Evolutionary conservation across 92 coral and sea anemone species (phyloP).

Genomic region (Paragorgia papillata): DNA sequence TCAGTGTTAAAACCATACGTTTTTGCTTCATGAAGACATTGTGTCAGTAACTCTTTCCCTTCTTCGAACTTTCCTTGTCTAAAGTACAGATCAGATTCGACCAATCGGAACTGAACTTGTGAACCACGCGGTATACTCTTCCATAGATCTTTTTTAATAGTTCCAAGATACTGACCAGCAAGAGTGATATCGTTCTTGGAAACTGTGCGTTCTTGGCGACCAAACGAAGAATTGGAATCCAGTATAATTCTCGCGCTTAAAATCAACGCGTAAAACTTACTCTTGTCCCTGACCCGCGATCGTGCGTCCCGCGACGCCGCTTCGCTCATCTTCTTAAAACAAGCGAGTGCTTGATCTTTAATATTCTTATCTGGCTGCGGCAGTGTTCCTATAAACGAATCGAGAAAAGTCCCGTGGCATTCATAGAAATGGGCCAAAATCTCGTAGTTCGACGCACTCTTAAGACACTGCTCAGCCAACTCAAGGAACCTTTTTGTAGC

Average conservation of each 20-base stretch:
- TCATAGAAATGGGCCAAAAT: conserved; percentile 4
- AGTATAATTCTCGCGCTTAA: conserved; percentile 4
- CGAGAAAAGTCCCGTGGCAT: conserved; percentile 14
- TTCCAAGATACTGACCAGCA: neutral
- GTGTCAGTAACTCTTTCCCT: neutral
- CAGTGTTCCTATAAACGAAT: conserved; percentile 2
- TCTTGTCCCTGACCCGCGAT: conserved; percentile 11
- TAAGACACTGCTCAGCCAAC: conserved; percentile 8
- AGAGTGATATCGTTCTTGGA: neutral
- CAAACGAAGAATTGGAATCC: conserved; percentile 9
- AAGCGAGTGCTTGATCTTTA: conserved; percentile 5
- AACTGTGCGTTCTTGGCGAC: conserved; percentile 7
- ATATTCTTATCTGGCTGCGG: neutral
- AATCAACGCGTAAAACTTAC: conserved; percentile 14
- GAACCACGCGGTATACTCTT: conserved; percentile 21
- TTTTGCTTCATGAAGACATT: neutral
- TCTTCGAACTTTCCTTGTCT: conserved; percentile 2
- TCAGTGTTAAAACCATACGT: conserved; percentile 4
- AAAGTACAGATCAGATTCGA: conserved; percentile 15
- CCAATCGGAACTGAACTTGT: conserved; percentile 14
- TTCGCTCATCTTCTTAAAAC: conserved; percentile 20
- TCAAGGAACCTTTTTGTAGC: conserved; percentile 2
- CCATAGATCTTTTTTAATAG: conserved; percentile 2
- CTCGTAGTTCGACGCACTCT: neutral
- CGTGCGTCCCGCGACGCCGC: neutral